These are phyloP conservation scores for Gymnosoma rotundatum DNA, from an alignment of 2,888 invertebrate genomes.

Conservation along the genomic window DNA sequence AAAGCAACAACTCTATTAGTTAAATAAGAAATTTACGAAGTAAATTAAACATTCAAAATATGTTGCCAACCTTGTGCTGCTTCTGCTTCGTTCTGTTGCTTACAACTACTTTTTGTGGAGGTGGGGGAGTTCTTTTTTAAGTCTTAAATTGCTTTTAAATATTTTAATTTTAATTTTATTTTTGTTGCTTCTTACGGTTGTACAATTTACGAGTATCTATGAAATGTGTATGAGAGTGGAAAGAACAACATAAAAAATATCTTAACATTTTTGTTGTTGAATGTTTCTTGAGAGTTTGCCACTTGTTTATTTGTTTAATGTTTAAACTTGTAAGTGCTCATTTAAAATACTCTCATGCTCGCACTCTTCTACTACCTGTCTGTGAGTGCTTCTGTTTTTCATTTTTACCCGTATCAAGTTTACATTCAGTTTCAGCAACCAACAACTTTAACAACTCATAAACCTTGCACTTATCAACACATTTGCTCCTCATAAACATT, in stretches of 20 bases:
- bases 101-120: background rate
- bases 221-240: background rate
- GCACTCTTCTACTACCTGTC: slow-evolving; percentile 12
- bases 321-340: slow-evolving; percentile 67
- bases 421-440: slow-evolving; percentile 43
- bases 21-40: slow-evolving; percentile 59
- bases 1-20: slow-evolving; percentile 61
- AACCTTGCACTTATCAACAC: slow-evolving; percentile 44
- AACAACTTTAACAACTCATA: slow-evolving; percentile 28
- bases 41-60: slow-evolving; percentile 66
- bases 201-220: background rate
- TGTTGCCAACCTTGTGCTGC: slow-evolving; percentile 34
- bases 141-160: slow-evolving; percentile 52
- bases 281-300: slow-evolving; percentile 62
- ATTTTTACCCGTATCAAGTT: slow-evolving; percentile 9
- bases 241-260: slow-evolving; percentile 20
- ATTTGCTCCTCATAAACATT: slow-evolving; percentile 21
- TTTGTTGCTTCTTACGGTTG: background rate
- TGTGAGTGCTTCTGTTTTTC: background rate
- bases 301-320: slow-evolving; percentile 67
- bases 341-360: slow-evolving; percentile 55
- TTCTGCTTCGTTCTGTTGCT: slow-evolving; percentile 15
- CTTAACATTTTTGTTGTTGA: too few relatives aligned
- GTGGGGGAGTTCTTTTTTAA: background rate
- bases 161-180: slow-evolving; percentile 39